Evolutionary conservation across 2,888 invertebrate species (phyloP).

Genomic region (Cerastis leucographa): DNA sequence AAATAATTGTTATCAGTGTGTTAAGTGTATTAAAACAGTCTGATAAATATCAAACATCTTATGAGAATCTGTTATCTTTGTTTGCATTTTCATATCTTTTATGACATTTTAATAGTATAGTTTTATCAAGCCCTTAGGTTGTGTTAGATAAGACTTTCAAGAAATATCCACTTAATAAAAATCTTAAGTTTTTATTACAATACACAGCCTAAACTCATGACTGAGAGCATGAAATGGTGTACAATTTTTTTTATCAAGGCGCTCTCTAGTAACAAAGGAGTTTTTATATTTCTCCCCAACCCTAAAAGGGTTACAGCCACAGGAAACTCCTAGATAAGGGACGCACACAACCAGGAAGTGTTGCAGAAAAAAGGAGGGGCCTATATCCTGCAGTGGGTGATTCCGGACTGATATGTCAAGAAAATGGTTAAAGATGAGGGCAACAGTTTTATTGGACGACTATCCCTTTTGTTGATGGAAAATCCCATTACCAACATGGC

Average conservation of each 20-base stretch:
- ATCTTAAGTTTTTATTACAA: background rate
- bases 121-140: slow-evolving; percentile 22
- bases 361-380: no score
- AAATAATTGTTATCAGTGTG: slow-evolving; percentile 37
- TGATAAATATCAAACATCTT: slow-evolving; percentile 54
- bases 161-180: background rate
- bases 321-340: no score
- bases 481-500: background rate
- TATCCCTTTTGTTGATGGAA: background rate
- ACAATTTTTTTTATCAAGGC: background rate
- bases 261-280: background rate
- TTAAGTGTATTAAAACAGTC: slow-evolving; percentile 29
- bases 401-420: no score
- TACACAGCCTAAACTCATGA: background rate
- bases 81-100: slow-evolving; percentile 39
- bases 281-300: background rate
- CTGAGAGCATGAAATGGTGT: background rate
- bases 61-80: slow-evolving; percentile 43
- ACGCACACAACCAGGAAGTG: no score
- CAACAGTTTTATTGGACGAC: background rate
- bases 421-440: background rate
- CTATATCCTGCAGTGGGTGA: no score
- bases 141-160: background rate
- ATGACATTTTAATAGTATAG: slow-evolving; percentile 24
- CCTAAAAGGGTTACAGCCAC: no score